These are phyloP conservation scores for Drosophila insularis DNA, from an alignment of 1,140 invertebrate genomes.

Conservation along the genomic window DNA sequence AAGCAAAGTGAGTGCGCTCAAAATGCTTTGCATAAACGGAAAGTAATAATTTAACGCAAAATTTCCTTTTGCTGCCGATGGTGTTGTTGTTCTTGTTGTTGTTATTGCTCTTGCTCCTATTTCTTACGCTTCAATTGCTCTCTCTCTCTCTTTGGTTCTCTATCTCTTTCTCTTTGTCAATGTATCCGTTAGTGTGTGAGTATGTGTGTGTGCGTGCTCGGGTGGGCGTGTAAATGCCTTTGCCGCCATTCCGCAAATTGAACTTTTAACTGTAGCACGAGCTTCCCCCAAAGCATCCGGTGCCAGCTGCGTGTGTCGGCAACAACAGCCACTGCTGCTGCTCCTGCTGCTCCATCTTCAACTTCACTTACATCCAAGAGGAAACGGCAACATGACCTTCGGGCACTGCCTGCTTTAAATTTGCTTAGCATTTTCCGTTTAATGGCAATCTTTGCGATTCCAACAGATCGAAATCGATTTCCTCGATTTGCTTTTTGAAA, in stretches of 20 bases:
- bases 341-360: neutral
- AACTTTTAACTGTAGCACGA: slow-evolving; percentile 79
- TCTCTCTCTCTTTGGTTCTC: neutral
- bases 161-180: slow-evolving; percentile 3
- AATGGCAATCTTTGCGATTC: slow-evolving; percentile 52
- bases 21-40: slow-evolving; percentile 80
- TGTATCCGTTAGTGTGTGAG: slow-evolving; percentile 16
- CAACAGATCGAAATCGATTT: slow-evolving; percentile 50
- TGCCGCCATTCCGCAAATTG: slow-evolving; percentile 72
- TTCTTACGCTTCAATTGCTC: slow-evolving; percentile 75
- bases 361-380: slow-evolving; percentile 21
- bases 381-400: slow-evolving; percentile 76
- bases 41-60: slow-evolving; percentile 82
- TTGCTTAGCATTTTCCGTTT: slow-evolving; percentile 76
- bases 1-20: slow-evolving; percentile 71
- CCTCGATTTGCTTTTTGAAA: slow-evolving; percentile 30
- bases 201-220: slow-evolving; percentile 26
- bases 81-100: slow-evolving; percentile 33
- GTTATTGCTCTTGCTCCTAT: slow-evolving; percentile 56
- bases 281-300: slow-evolving; percentile 74
- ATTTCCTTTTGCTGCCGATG: slow-evolving; percentile 71
- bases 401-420: slow-evolving; percentile 68
- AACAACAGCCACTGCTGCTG: slow-evolving; percentile 40
- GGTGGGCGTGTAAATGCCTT: slow-evolving; percentile 57
- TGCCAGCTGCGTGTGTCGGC: slow-evolving; percentile 65